phyloP scores from a whole-genome alignment of 2,888 invertebrate species.

The Diaphora mendica region DNA sequence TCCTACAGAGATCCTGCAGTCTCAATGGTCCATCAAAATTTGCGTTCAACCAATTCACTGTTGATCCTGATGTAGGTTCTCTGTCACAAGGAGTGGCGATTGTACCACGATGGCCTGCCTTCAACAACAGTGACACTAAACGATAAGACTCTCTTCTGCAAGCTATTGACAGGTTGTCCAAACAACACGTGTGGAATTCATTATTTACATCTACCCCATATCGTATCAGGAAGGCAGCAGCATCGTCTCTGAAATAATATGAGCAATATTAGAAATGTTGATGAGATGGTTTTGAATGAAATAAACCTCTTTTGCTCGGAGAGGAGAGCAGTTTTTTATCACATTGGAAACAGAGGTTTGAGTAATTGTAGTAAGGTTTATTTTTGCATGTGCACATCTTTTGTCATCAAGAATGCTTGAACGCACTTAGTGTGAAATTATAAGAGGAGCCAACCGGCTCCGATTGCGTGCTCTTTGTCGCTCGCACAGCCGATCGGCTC shows the following conservation, averaged over 20 bases:
- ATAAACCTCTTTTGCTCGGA: neutral
- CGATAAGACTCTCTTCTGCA: constrained; percentile 68
- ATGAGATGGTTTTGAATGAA: neutral
- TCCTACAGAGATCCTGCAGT: constrained; percentile 86
- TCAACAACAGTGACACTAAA: constrained; percentile 73
- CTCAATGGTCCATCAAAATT: constrained; percentile 80
- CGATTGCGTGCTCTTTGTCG: no score
- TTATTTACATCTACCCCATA: constrained; percentile 89
- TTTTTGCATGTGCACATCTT: no score
- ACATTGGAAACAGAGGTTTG: no score
- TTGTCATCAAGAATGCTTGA: no score
- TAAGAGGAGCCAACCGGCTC: no score
- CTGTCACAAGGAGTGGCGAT: constrained; percentile 28
- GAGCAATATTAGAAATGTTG: neutral
- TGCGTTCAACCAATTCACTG: constrained; percentile 74
- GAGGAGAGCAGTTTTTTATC: no score
- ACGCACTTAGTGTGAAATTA: no score
- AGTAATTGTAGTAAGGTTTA: no score
- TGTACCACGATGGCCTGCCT: constrained; percentile 71
- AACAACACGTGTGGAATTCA: constrained; percentile 83
- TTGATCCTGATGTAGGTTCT: constrained; percentile 57
- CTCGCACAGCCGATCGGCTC: no score
- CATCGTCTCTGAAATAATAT: constrained; percentile 75
- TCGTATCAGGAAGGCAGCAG: constrained; percentile 86
- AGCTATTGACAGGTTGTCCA: constrained; percentile 86